Percentiles rank a stretch among this genome's conserved stretches.
Evolutionary conservation across 2,113 vertebrate species (phyloP).

Genomic region (Trichechus manatus): DNA sequence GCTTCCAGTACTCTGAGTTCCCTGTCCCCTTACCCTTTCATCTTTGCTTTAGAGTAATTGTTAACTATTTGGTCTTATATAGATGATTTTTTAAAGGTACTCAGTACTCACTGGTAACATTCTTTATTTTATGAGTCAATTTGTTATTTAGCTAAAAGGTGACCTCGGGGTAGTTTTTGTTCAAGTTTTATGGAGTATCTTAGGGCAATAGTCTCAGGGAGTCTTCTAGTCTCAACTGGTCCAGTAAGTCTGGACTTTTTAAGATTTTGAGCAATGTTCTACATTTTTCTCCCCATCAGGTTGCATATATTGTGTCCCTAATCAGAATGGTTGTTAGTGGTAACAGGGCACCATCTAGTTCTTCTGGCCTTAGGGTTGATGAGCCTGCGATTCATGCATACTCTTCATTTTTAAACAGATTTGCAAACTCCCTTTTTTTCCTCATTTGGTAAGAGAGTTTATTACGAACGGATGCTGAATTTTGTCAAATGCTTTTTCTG

Average conservation of each 20-base stretch:
- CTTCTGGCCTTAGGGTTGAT: neutral
- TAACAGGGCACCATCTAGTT: neutral
- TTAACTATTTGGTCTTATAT: neutral
- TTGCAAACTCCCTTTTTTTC: neutral
- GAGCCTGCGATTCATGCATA: neutral
- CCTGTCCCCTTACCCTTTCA: neutral
- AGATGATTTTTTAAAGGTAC: neutral
- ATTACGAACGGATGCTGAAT: constrained; percentile 19
- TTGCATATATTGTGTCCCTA: neutral
- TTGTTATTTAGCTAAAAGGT: neutral
- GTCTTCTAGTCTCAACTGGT: neutral
- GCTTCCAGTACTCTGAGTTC: no score
- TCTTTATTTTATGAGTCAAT: neutral
- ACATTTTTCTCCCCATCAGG: neutral
- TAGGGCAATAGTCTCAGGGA: neutral
- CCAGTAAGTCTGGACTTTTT: neutral
- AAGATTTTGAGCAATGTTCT: no score
- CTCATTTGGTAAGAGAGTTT: constrained; percentile 7
- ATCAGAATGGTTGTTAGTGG: neutral
- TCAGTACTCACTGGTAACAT: neutral
- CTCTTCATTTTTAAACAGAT: constrained; percentile 42
- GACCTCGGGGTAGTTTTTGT: neutral
- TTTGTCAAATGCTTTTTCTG: constrained; percentile 1
- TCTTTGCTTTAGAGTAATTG: no score
- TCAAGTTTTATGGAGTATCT: neutral